A percentile compares a stretch with the other conserved stretches of the same genome.
Evolutionary conservation across 2,888 invertebrate species (phyloP).

Genomic region (Molorchus minor): DNA sequence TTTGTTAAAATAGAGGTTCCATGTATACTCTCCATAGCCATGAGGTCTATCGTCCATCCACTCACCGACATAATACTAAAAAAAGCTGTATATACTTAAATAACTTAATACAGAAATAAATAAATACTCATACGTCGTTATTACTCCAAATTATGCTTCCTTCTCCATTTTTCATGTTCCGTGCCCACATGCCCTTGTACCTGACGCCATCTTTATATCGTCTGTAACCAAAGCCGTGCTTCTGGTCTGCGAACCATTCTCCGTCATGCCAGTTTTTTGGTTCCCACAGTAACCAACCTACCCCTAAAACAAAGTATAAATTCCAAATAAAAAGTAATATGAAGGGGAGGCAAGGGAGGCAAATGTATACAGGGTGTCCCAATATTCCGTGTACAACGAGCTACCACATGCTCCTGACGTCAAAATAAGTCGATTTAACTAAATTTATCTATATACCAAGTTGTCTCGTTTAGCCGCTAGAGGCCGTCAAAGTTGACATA

Average conservation of each 20-base stretch:
- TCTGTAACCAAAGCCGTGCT: slow-evolving; percentile 67
- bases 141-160: slow-evolving; percentile 71
- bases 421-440: no score
- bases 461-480: no score
- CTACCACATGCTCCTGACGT: no score
- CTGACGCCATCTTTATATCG: slow-evolving; percentile 66
- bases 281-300: slow-evolving; percentile 58
- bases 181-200: slow-evolving; percentile 68
- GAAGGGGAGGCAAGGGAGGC: no score
- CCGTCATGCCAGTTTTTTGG: slow-evolving; percentile 61
- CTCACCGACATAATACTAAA: slow-evolving; percentile 68
- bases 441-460: no score
- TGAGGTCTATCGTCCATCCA: slow-evolving; percentile 69
- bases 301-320: slow-evolving; percentile 36
- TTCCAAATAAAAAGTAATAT: background rate
- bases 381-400: no score
- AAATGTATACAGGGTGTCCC: no score
- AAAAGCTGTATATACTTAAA: slow-evolving; percentile 3
- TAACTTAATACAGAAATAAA: background rate
- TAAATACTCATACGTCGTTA: slow-evolving; percentile 63
- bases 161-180: slow-evolving; percentile 65
- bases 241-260: slow-evolving; percentile 58
- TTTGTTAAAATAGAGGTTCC: slow-evolving; percentile 66
- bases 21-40: slow-evolving; percentile 69
- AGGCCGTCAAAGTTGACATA: no score